These are phyloP conservation scores for Halictus ligatus DNA, from an alignment of 2,888 invertebrate species.

Conservation along the genomic window DNA sequence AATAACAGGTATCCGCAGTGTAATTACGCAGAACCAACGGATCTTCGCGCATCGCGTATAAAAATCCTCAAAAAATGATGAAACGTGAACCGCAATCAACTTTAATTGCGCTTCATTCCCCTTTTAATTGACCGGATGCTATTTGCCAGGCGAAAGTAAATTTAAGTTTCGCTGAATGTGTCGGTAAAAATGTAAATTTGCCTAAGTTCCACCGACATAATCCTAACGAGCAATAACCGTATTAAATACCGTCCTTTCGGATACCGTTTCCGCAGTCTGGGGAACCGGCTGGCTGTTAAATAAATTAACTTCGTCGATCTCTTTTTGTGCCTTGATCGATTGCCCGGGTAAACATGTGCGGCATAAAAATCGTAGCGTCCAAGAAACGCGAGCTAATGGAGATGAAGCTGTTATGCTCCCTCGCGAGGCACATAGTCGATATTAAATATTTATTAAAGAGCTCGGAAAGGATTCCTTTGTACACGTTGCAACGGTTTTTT, in stretches of 20 bases:
- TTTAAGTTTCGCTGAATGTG: neutral
- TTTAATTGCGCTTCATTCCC: neutral
- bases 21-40: neutral
- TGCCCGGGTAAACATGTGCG: neutral
- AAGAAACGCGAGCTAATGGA: slow-evolving; percentile 1
- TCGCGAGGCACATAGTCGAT: neutral
- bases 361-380: neutral
- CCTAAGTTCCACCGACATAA: neutral
- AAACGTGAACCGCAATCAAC: neutral
- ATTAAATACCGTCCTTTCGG: neutral
- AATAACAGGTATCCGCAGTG: neutral
- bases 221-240: neutral
- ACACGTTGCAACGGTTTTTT: neutral
- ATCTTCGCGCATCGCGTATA: neutral
- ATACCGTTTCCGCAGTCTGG: neutral
- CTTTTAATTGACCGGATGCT: neutral
- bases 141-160: neutral
- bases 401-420: neutral
- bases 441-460: slow-evolving; percentile 9
- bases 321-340: slow-evolving; percentile 7
- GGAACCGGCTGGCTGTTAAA: neutral
- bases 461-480: neutral
- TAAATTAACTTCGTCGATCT: neutral
- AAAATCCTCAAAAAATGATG: neutral
- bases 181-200: neutral